phyloP scores from a whole-genome alignment of 2,797 vertebrate genomes.

The Melanotaenia nigrans region DNA sequence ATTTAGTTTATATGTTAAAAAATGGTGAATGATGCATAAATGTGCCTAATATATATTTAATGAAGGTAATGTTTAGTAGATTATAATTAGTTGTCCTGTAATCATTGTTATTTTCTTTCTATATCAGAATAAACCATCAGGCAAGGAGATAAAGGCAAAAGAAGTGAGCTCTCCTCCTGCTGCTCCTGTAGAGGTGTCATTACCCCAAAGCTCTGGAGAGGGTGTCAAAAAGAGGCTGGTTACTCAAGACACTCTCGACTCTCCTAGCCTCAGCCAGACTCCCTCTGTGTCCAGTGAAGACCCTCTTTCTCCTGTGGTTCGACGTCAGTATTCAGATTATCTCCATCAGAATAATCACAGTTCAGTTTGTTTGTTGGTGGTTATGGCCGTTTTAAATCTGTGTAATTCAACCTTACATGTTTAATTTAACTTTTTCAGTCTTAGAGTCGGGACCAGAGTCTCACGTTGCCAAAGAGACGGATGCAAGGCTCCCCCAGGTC shows the following conservation, averaged over 20 bases:
- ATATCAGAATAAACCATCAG: constrained; percentile 60
- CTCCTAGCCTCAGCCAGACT: constrained; percentile 78
- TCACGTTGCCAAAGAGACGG: constrained; percentile 74
- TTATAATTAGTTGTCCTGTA: background rate
- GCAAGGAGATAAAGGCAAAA: constrained; percentile 54
- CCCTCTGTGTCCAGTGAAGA: constrained; percentile 82
- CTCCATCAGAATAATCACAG: background rate
- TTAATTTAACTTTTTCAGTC: constrained; percentile 38
- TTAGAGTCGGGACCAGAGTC: constrained; percentile 67
- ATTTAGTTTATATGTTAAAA: background rate
- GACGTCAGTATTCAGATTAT: constrained; percentile 60
- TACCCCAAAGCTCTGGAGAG: constrained; percentile 39
- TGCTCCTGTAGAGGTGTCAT: constrained; percentile 42
- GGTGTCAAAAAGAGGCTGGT: constrained; percentile 69
- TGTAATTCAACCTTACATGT: background rate
- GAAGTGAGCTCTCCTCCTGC: constrained; percentile 38
- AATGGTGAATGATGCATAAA: background rate
- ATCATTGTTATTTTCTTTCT: constrained; percentile 1
- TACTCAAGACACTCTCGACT: constrained; percentile 81
- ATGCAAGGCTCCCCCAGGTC: constrained; percentile 81
- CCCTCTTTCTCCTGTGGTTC: constrained; percentile 76
- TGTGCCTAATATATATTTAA: background rate
- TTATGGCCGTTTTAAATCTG: background rate
- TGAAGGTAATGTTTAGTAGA: background rate
- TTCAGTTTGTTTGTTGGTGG: background rate